These are phyloP conservation scores for Drosophila melanica DNA, from an alignment of 1,140 invertebrate species.

Conservation along the genomic window DNA sequence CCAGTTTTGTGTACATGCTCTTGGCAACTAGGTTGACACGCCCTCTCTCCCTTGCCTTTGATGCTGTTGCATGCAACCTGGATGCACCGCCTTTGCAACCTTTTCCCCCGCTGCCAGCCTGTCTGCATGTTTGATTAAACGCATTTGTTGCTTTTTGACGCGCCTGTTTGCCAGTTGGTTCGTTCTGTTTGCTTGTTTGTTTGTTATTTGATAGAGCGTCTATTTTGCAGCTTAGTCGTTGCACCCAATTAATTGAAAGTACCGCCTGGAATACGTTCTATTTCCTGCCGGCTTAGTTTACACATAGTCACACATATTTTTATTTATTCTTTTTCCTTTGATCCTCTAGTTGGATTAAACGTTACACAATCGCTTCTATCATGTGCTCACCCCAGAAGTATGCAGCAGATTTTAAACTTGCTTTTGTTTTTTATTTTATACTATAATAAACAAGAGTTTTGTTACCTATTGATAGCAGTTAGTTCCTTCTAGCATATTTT, in stretches of 20 bases:
- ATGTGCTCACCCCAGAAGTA: constrained; percentile 5
- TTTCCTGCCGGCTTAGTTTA: constrained; percentile 36
- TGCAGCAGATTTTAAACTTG: not conserved
- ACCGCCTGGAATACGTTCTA: constrained; percentile 33
- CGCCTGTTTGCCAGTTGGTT: constrained; percentile 50
- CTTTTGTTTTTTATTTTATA: too few species aligned
- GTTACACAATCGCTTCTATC: constrained; percentile 17
- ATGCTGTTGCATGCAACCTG: constrained; percentile 33
- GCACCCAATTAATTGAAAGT: constrained; percentile 51
- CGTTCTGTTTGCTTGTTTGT: constrained; percentile 6
- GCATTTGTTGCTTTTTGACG: constrained; percentile 79
- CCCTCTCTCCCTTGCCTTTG: constrained; percentile 29
- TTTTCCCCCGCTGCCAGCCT: not conserved
- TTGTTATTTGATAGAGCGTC: constrained; percentile 29
- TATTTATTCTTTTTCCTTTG: not conserved
- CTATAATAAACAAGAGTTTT: too few species aligned
- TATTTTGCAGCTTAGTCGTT: constrained; percentile 47
- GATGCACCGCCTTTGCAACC: not conserved
- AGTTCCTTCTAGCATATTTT: too few species aligned
- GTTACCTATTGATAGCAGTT: too few species aligned
- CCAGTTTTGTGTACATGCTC: constrained; percentile 56
- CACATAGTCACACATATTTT: constrained; percentile 4
- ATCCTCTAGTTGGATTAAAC: constrained; percentile 9
- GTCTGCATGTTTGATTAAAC: constrained; percentile 78
- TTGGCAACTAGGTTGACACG: constrained; percentile 53